Evolutionary conservation across 1,140 invertebrate species (phyloP).

Genomic region (Camponotus vicinus): DNA sequence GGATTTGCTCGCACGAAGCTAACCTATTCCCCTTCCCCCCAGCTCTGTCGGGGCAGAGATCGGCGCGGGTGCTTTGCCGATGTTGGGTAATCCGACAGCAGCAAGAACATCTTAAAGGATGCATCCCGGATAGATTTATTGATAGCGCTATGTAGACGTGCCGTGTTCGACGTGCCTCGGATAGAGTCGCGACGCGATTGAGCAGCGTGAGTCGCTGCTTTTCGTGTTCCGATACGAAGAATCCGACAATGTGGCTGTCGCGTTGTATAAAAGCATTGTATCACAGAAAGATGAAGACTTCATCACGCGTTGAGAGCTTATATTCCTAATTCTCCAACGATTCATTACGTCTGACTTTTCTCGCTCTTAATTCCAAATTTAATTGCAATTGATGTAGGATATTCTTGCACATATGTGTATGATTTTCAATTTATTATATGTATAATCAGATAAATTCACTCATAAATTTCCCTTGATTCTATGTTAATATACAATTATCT

Average conservation of each 20-base stretch:
- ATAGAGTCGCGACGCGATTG: slow-evolving; percentile 58
- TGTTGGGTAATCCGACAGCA: slow-evolving; percentile 59
- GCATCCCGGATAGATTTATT: slow-evolving; percentile 59
- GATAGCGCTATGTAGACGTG: slow-evolving; percentile 55
- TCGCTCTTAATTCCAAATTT: neutral
- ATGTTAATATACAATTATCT: too few species aligned
- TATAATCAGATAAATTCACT: neutral
- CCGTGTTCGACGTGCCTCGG: slow-evolving; percentile 45
- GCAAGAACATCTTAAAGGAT: slow-evolving; percentile 59
- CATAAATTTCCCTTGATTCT: too few species aligned
- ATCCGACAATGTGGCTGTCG: slow-evolving; percentile 18
- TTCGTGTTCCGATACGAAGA: slow-evolving; percentile 53
- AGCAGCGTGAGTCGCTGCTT: slow-evolving; percentile 52
- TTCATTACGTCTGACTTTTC: neutral
- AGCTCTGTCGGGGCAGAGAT: slow-evolving; percentile 46
- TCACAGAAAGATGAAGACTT: slow-evolving; percentile 45
- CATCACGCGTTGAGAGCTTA: neutral
- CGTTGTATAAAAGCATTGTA: slow-evolving; percentile 34
- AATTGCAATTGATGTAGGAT: neutral
- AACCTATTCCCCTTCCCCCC: slow-evolving; percentile 42
- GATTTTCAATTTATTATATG: too few species aligned
- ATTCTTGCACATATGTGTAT: neutral
- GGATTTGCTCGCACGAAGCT: slow-evolving; percentile 63
- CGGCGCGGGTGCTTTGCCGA: slow-evolving; percentile 54
- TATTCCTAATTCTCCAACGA: neutral